Percentiles rank a stretch among this genome's conserved stretches.
Evolutionary conservation across 2,888 invertebrate species (phyloP).

Genomic region (Drosophila rellima): DNA sequence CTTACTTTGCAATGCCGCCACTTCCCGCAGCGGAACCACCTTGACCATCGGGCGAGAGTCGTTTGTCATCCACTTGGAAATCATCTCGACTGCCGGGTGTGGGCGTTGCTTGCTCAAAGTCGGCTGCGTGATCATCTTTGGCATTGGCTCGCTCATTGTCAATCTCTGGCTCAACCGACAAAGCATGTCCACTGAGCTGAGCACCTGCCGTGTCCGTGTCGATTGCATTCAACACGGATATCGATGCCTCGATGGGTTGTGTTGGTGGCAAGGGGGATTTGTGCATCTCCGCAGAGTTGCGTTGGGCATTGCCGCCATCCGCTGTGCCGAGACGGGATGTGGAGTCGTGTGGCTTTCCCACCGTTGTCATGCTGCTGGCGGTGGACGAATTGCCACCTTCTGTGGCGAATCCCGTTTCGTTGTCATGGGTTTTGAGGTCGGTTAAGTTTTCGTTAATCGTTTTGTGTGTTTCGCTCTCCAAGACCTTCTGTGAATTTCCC

Average conservation of each 20-base stretch:
- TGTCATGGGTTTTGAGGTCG: constrained; percentile 83
- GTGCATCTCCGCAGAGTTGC: constrained; percentile 55
- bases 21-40: constrained; percentile 81
- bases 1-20: constrained; percentile 71
- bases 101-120: constrained; percentile 40
- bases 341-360: constrained; percentile 67
- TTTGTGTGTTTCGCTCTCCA: constrained; percentile 84
- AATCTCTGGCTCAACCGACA: constrained; percentile 88
- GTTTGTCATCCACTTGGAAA: constrained; percentile 75
- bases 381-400: constrained; percentile 71
- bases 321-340: constrained; percentile 72
- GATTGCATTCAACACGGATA: constrained; percentile 81
- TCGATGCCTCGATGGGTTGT: constrained; percentile 85
- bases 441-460: constrained; percentile 84
- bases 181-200: constrained; percentile 85
- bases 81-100: constrained; percentile 54
- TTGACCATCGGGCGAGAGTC: constrained; percentile 82
- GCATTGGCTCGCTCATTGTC: constrained; percentile 88
- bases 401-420: constrained; percentile 75
- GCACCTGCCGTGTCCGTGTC: constrained; percentile 65
- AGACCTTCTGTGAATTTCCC: constrained; percentile 82
- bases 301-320: constrained; percentile 66
- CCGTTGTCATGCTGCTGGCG: constrained; percentile 75
- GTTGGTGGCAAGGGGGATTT: constrained; percentile 82
- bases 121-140: constrained; percentile 63